Percentiles rank a stretch among this genome's conserved stretches.
phyloP scores from a whole-genome alignment of 2,113 vertebrate genomes.

The Azemiops feae region DNA sequence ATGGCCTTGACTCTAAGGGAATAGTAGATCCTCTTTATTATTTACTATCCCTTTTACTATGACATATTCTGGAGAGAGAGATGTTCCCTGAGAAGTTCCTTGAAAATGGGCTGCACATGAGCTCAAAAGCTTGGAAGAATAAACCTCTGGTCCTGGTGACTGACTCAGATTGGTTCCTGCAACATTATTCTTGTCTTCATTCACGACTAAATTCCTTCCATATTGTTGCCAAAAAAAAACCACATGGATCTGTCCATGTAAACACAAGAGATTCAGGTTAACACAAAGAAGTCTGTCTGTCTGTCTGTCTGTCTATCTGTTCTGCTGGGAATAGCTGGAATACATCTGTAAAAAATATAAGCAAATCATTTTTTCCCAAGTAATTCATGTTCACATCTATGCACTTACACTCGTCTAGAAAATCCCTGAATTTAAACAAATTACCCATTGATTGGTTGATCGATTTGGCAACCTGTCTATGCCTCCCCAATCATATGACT shows the following conservation, averaged over 20 bases:
- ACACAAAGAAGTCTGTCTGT: background rate
- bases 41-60: background rate
- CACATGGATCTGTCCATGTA: background rate
- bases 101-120: background rate
- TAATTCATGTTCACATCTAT: background rate
- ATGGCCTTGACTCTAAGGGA: too few species aligned
- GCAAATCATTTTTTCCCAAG: background rate
- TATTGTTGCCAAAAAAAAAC: background rate
- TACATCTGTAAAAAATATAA: background rate
- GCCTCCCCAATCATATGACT: background rate
- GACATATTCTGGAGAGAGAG: background rate
- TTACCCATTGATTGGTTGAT: background rate
- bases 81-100: background rate
- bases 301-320: background rate
- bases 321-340: background rate
- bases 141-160: background rate
- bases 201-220: background rate
- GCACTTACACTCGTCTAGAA: background rate
- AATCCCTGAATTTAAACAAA: background rate
- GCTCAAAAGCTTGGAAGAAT: background rate
- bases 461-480: background rate
- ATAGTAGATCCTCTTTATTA: too few species aligned
- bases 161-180: background rate
- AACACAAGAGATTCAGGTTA: background rate
- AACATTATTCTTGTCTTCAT: background rate